Percentiles rank a stretch among this genome's conserved stretches.
phyloP scores from a whole-genome alignment of 2,888 invertebrate species.

The Toxonevra muliebris region DNA sequence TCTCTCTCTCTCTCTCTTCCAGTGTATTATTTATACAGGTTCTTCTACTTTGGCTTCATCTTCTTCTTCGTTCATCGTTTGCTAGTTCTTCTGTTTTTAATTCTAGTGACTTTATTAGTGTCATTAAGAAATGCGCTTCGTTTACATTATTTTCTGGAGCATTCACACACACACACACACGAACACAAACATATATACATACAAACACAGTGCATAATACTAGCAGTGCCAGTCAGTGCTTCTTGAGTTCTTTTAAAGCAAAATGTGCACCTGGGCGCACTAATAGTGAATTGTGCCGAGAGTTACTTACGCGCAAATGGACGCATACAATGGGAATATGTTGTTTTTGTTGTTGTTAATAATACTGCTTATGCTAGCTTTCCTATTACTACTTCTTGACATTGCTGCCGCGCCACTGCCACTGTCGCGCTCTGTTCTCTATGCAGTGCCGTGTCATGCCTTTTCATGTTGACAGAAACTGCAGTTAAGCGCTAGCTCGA shows the following conservation, averaged over 20 bases:
- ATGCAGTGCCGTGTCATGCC: too few species aligned
- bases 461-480: too few species aligned
- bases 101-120: conserved; percentile 53
- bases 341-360: too few species aligned
- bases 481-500: too few species aligned
- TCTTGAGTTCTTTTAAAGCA: not conserved
- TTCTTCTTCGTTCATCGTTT: conserved; percentile 9
- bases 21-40: not conserved
- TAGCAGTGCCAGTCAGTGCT: not conserved
- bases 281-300: conserved; percentile 15
- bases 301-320: conserved; percentile 15
- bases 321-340: conserved; percentile 8
- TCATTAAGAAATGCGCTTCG: conserved; percentile 52
- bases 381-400: too few species aligned
- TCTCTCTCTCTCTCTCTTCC: too few species aligned
- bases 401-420: too few species aligned
- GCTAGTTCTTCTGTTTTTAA: conserved; percentile 16
- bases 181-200: not conserved
- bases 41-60: not conserved
- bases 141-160: conserved; percentile 12
- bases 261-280: conserved; percentile 24
- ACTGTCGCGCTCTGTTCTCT: too few species aligned
- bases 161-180: not conserved
- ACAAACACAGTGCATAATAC: not conserved
- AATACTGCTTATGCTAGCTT: too few species aligned